Conservation (phyloP, 92 coral and sea anemone species). For the Epizoanthus fatuus region DNA sequence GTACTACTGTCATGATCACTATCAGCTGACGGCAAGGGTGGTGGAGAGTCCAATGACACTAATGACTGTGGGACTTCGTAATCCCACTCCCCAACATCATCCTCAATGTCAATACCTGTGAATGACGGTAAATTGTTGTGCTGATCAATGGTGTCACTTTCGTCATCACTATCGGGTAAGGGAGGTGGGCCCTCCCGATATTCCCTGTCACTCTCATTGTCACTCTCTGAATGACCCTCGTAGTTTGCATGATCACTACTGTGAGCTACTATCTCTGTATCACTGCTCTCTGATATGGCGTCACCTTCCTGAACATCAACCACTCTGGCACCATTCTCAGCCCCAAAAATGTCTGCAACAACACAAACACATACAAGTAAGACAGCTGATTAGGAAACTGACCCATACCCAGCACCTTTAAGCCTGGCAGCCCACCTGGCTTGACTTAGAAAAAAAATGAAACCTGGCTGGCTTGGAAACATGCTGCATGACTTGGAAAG, state of each 20-base stretch:
- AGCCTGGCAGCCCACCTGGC: too few species aligned
- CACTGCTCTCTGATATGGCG: conserved; percentile 89
- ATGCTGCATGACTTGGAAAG: too few species aligned
- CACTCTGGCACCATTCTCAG: conserved; percentile 64
- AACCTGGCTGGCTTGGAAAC: too few species aligned
- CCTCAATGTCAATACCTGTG: conserved; percentile 27
- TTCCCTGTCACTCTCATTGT: conserved; percentile 65
- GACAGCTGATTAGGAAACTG: too few species aligned
- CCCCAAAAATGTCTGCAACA: conserved; percentile 91
- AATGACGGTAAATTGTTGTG: conserved; percentile 33
- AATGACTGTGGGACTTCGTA: conserved; percentile 11
- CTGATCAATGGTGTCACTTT: conserved; percentile 59
- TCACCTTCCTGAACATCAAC: conserved; percentile 93
- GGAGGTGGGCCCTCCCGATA: conserved; percentile 85
- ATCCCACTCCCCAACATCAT: conserved; percentile 38
- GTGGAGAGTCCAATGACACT: conserved; percentile 1
- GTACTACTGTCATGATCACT: conserved; percentile 24
- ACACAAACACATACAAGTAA: neutral
- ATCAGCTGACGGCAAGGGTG: conserved; percentile 39
- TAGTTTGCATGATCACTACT: conserved; percentile 79
- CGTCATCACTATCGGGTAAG: conserved; percentile 75
- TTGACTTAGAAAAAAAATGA: too few species aligned
- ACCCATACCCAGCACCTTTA: too few species aligned
- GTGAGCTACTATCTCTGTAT: conserved; percentile 92
- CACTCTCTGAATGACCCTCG: conserved; percentile 64